These are phyloP conservation scores for Mus caroli DNA, from an alignment of 2,797 vertebrate genomes.

Conservation along the genomic window DNA sequence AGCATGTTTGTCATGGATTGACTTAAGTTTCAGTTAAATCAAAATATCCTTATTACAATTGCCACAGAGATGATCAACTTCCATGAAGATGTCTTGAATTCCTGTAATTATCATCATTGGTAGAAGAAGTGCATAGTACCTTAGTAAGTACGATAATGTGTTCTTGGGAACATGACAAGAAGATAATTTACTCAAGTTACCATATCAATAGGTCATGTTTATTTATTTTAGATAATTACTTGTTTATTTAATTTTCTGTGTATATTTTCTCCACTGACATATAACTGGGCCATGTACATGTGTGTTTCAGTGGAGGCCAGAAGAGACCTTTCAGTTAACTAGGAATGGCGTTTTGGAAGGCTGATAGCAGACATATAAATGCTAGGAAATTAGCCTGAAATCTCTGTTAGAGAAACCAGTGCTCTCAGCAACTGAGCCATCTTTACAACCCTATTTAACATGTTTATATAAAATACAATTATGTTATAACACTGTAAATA, in stretches of 20 bases:
- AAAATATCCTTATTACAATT: neutral
- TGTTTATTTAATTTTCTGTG: neutral
- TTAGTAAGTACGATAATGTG: neutral
- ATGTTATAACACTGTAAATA: neutral
- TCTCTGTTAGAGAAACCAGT: neutral
- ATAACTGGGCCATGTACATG: neutral
- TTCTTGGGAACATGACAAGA: neutral
- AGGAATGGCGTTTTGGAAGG: neutral
- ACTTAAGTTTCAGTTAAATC: neutral
- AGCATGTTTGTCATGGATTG: neutral
- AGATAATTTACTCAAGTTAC: neutral
- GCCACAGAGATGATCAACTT: neutral
- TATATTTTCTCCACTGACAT: neutral
- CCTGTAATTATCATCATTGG: neutral
- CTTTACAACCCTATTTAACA: neutral
- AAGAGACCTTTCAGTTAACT: neutral
- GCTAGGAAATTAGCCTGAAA: neutral
- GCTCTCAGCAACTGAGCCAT: neutral
- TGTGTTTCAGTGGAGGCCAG: too few relatives aligned
- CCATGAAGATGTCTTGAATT: neutral
- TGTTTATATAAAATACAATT: neutral
- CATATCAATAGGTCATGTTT: neutral
- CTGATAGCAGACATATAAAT: neutral
- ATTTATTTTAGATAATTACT: neutral
- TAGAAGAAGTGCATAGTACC: neutral